Evolutionary conservation across 2,797 vertebrate genomes (phyloP).

Genomic region (Parotocinclus haroldoi): DNA sequence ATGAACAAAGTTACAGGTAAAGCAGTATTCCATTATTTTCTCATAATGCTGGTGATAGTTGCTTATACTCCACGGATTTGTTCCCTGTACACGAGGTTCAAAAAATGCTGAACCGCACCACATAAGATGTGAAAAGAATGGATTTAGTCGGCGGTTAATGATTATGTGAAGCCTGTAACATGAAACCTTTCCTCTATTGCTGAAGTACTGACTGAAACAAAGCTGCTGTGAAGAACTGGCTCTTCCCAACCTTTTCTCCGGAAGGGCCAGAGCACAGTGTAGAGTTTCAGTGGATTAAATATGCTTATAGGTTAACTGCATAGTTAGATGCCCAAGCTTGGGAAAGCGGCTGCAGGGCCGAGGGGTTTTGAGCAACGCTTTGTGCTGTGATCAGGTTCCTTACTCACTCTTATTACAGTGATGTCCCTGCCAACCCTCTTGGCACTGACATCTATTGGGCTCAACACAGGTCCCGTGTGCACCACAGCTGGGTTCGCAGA

Average conservation of each 20-base stretch:
- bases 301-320: conserved; percentile 40
- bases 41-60: too few species aligned
- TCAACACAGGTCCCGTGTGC: conserved; percentile 76
- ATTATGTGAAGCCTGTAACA: conserved; percentile 14
- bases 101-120: not conserved
- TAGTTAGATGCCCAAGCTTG: conserved; percentile 16
- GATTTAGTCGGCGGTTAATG: not conserved
- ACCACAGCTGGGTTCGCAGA: conserved; percentile 82
- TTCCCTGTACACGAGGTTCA: too few species aligned
- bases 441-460: conserved; percentile 83
- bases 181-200: conserved; percentile 5
- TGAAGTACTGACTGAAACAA: conserved; percentile 3
- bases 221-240: conserved; percentile 1
- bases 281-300: conserved; percentile 42
- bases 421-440: conserved; percentile 82
- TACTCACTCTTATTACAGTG: conserved; percentile 87
- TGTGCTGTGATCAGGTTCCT: conserved; percentile 33
- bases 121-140: not conserved
- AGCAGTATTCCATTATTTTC: too few species aligned
- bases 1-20: too few species aligned
- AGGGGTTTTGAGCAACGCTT: not conserved
- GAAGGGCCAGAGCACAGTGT: conserved; percentile 25
- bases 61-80: too few species aligned
- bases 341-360: conserved; percentile 28
- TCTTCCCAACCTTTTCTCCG: conserved; percentile 2